phyloP scores from a whole-genome alignment of 2,797 vertebrate genomes.

The Apodemus agrarius region DNA sequence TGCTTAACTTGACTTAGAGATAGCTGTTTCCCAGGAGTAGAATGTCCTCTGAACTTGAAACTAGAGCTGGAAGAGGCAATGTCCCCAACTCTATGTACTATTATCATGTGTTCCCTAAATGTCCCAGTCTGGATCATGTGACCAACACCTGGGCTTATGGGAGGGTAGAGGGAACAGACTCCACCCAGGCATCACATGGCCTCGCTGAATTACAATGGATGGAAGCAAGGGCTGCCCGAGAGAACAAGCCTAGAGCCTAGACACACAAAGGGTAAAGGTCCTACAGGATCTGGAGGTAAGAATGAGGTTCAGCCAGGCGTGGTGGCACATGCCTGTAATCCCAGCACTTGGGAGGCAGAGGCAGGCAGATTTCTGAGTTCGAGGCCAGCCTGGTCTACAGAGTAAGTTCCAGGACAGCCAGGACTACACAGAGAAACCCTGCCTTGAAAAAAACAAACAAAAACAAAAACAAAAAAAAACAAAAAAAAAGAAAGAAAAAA shows the following conservation, averaged over 20 bases:
- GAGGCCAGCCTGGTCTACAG: too few species aligned
- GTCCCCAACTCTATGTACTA: background rate
- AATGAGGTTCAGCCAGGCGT: background rate
- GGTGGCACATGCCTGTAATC: too few species aligned
- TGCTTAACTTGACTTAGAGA: background rate
- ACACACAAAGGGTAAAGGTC: background rate
- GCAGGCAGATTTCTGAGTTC: too few species aligned
- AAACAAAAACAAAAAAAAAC: too few species aligned
- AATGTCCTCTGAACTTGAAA: background rate
- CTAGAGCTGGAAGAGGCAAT: background rate
- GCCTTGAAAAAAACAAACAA: too few species aligned
- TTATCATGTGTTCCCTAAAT: background rate
- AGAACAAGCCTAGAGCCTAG: background rate
- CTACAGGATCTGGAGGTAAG: background rate
- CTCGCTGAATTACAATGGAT: background rate
- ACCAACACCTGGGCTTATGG: background rate
- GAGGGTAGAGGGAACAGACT: background rate
- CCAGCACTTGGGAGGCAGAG: too few species aligned
- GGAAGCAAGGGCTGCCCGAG: background rate
- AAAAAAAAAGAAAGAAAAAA: too few species aligned
- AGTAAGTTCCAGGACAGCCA: too few species aligned
- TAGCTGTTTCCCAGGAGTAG: background rate
- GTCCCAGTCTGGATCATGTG: background rate
- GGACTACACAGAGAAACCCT: too few species aligned
- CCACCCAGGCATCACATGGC: background rate